These are phyloP conservation scores for Periparus ater DNA, from an alignment of 2,797 vertebrate species.

Conservation along the genomic window DNA sequence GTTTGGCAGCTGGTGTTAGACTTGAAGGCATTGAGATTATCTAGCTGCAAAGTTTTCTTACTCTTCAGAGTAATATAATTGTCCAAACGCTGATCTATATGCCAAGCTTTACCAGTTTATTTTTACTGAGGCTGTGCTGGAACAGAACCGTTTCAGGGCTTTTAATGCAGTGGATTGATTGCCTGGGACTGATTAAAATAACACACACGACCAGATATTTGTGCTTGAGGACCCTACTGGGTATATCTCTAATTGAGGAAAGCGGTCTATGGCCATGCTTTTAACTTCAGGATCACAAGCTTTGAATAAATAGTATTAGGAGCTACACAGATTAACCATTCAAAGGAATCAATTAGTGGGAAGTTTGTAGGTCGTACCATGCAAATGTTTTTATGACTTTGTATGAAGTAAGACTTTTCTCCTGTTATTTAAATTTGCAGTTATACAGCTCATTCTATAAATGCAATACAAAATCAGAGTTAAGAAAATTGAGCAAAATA, in stretches of 20 bases:
- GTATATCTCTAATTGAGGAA: not conserved
- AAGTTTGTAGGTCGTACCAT: not conserved
- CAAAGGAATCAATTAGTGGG: not conserved
- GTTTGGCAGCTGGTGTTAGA: not conserved
- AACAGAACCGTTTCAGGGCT: not conserved
- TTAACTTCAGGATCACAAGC: not conserved
- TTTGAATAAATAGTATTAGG: not conserved
- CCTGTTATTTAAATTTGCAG: not conserved
- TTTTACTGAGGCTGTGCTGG: not conserved
- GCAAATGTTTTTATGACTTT: not conserved
- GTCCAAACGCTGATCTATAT: not conserved
- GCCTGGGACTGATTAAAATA: not conserved
- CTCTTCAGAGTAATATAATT: not conserved
- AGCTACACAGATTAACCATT: not conserved
- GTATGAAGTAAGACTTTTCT: not conserved
- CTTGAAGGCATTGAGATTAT: not conserved
- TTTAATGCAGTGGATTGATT: not conserved
- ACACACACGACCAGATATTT: not conserved
- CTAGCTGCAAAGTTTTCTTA: not conserved
- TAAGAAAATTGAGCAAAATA: not conserved
- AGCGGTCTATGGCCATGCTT: rapidly evolving
- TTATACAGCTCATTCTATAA: not conserved
- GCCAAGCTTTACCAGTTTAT: not conserved
- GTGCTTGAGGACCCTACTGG: not conserved
- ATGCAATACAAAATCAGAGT: not conserved